A percentile compares a stretch with the other conserved stretches of the same genome.
These are phyloP conservation scores for Enteromius argenteus DNA, from an alignment of 2,797 vertebrate genomes.

Conservation along the genomic window DNA sequence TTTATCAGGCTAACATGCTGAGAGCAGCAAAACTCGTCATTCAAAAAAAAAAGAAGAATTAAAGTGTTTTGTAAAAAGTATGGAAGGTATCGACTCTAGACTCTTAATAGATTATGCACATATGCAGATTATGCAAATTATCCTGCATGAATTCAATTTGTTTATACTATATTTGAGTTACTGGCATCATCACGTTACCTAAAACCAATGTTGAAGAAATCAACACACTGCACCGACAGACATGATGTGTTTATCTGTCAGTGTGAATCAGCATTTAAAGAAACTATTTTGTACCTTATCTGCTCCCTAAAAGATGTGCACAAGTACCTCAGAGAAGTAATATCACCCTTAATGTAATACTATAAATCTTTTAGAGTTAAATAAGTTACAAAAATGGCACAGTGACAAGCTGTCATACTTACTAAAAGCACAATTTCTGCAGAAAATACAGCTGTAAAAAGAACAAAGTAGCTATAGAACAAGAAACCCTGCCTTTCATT, in stretches of 20 bases:
- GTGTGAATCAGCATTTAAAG: background rate
- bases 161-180: background rate
- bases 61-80: background rate
- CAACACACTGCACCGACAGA: background rate
- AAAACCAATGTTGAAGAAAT: background rate
- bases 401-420: background rate
- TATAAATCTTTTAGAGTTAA: background rate
- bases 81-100: background rate
- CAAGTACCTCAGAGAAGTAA: background rate
- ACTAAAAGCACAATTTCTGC: background rate
- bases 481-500: background rate
- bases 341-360: background rate
- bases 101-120: background rate
- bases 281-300: background rate
- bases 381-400: background rate
- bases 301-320: background rate
- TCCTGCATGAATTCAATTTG: background rate
- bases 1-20: constrained; percentile 6
- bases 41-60: background rate
- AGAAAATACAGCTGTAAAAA: background rate
- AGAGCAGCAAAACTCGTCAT: background rate
- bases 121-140: too few relatives aligned
- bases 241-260: background rate
- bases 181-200: background rate
- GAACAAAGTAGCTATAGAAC: background rate